Conservation (phyloP, 2,797 vertebrate genomes). For the Eleutherodactylus coqui region DNA sequence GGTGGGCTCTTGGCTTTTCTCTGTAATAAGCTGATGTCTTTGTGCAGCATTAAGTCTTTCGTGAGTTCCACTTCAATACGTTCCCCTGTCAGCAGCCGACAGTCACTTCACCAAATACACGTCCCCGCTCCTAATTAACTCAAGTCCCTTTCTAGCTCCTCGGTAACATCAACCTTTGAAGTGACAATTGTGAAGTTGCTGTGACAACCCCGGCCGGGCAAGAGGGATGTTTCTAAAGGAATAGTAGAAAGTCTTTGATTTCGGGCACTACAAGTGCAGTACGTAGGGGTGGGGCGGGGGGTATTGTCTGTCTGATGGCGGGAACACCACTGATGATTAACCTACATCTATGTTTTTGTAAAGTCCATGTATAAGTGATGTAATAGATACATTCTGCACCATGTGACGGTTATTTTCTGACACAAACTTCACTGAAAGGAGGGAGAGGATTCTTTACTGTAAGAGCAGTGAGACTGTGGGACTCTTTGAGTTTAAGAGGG, state of each 20-base stretch:
- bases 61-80: not conserved
- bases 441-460: too few relatives aligned
- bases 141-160: not conserved
- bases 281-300: not conserved
- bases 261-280: not conserved
- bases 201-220: slow-evolving; percentile 16
- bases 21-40: not conserved
- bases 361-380: not conserved
- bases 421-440: too few relatives aligned
- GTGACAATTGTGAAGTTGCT: slow-evolving; percentile 49
- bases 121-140: slow-evolving; percentile 28
- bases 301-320: not conserved
- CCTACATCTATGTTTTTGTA: not conserved
- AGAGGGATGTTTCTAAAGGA: not conserved
- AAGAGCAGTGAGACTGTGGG: too few relatives aligned
- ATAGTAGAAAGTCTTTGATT: not conserved
- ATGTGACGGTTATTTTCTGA: too few relatives aligned
- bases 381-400: not conserved
- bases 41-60: not conserved
- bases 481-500: too few relatives aligned
- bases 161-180: slow-evolving; percentile 29
- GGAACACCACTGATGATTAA: not conserved
- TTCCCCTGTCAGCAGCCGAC: slow-evolving; percentile 4
- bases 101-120: not conserved
- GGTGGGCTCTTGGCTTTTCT: not conserved